Base-by-base conservation (phyloP, 2,113 vertebrate species). In the Sminthopsis crassicaudata region DNA sequence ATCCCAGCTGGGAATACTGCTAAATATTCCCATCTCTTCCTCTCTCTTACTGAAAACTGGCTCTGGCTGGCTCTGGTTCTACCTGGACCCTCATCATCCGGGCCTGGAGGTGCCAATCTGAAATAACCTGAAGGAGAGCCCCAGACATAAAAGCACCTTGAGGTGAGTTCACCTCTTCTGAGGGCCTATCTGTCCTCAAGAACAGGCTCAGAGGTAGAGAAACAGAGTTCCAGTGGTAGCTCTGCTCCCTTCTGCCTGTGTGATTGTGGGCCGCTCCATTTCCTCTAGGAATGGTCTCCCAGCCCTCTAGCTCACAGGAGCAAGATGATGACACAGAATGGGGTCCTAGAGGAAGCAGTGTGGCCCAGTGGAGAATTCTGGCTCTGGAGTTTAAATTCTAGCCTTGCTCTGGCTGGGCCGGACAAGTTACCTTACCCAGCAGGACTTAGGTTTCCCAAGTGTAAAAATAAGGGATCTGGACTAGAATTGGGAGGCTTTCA, bases 91-190 rank as follows among this genome's bases (percentile, higher is more conserved):
- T 96, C 95, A 89, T 93, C 48, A 51, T 91, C 48, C 52, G 50
- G 91, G 16, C 8, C 25, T 91, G n/a, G 42, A 84, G 67, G n/a
- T 53, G 16, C 36, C 3, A 96, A 30, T 36, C 90, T 91, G 55
- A 95, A 90, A 52, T 90, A 90, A 48, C 12, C 88, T 54, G 50
- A 36, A 89, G 95, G 96, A 51, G 16, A n/a, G 26, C 11, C 91
- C 94, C 55, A 93, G 67, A 94, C 91, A 60, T 27, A 89, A 90
- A 95, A 94, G 22, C 88, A 84, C 54, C 10, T 93, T 67, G 53
- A 55, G 48, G 51, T 96, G 84, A 95, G 48, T 27, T 93, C 36
- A 92, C 26, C 93, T 76, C 36, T 90, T 96, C 93, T 90, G 76
- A 53, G 94, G 24, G 26, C 90, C 92, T 50, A 93, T 89, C 57